phyloP scores from a whole-genome alignment of 2,888 invertebrate species.

The Drosophila macrothrix region DNA sequence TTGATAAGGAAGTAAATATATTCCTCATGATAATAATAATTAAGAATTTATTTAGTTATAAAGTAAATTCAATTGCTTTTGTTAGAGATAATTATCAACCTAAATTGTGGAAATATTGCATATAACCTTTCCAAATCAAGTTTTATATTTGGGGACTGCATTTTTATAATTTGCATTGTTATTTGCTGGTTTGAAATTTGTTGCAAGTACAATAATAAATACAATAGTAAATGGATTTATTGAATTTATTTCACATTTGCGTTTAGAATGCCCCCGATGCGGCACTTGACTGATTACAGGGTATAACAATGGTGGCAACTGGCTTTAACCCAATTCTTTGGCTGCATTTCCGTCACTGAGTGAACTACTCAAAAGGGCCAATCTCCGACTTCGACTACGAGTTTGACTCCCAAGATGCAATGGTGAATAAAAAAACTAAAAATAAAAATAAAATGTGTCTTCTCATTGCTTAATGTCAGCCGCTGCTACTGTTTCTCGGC shows the following conservation, averaged over 20 bases:
- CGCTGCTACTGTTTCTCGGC: conserved; percentile 73
- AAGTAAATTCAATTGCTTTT: not conserved
- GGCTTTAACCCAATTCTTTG: conserved; percentile 72
- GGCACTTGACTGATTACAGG: conserved; percentile 18
- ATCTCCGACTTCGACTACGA: conserved; percentile 11
- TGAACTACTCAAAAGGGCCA: conserved; percentile 55
- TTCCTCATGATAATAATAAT: not conserved
- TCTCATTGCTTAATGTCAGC: conserved; percentile 76
- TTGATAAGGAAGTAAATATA: not conserved
- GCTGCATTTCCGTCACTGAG: conserved; percentile 54
- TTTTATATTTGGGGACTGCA: not conserved
- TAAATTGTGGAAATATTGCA: not conserved
- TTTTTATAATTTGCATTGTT: not conserved
- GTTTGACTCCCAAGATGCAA: conserved; percentile 6
- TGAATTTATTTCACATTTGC: not conserved
- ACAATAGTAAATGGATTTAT: not conserved
- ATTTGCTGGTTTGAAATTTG: not conserved
- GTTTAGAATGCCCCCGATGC: not conserved
- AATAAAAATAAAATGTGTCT: conserved; percentile 64
- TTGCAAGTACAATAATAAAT: not conserved
- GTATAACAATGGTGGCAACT: conserved; percentile 51
- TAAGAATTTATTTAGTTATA: not conserved
- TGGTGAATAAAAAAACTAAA: conserved; percentile 37
- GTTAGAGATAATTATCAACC: not conserved
- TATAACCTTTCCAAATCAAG: not conserved